Evolutionary conservation across 2,888 invertebrate species (phyloP).

Genomic region (Neoitamus cyanurus): DNA sequence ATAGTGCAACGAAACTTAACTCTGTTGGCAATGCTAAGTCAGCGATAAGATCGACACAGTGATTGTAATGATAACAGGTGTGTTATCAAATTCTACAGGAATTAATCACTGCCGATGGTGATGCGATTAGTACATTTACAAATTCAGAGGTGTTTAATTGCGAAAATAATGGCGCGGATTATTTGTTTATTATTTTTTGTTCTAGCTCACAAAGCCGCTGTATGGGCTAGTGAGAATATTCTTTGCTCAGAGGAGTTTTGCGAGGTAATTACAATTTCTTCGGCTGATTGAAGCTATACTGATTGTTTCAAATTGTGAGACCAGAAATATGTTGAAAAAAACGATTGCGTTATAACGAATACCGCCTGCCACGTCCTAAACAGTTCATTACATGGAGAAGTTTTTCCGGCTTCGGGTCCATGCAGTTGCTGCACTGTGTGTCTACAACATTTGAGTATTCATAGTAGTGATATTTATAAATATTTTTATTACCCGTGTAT

Average conservation of each 20-base stretch:
- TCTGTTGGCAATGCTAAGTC: not conserved
- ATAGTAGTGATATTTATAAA: not conserved
- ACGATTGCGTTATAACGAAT: slow-evolving; percentile 65
- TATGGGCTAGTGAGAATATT: slow-evolving; percentile 55
- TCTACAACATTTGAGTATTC: not conserved
- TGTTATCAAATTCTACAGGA: not conserved
- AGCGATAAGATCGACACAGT: not conserved
- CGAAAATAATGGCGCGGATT: not conserved
- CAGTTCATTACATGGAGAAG: slow-evolving; percentile 69
- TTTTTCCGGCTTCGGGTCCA: slow-evolving; percentile 69
- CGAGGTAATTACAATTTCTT: slow-evolving; percentile 57
- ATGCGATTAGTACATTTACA: not conserved
- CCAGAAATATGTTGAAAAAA: slow-evolving; percentile 56
- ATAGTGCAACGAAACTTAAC: too few relatives aligned
- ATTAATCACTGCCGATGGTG: not conserved
- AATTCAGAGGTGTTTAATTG: not conserved
- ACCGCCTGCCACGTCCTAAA: slow-evolving; percentile 70
- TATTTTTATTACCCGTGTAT: not conserved
- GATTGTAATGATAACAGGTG: not conserved
- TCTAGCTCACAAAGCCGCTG: not conserved
- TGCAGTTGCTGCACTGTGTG: slow-evolving; percentile 72
- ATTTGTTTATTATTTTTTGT: not conserved
- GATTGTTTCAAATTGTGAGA: slow-evolving; percentile 54
- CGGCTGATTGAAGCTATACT: not conserved
- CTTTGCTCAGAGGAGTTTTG: slow-evolving; percentile 66